phyloP scores from a whole-genome alignment of 2,888 invertebrate species.

The Siphonodentalium dalli region DNA sequence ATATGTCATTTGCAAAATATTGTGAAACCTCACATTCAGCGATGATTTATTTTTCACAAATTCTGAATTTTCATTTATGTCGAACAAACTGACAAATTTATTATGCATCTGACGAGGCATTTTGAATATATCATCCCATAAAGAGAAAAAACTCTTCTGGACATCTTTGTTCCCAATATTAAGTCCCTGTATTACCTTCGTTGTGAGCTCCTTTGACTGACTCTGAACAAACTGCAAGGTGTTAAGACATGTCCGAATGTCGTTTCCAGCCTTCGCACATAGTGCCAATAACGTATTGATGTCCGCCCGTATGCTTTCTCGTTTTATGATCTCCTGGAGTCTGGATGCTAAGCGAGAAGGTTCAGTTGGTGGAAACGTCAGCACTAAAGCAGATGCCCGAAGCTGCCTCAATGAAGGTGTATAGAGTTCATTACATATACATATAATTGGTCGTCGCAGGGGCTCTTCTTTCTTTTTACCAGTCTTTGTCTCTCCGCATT shows the following conservation, averaged over 20 bases:
- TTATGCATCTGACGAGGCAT: conserved; percentile 62
- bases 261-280: conserved; percentile 84
- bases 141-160: conserved; percentile 81
- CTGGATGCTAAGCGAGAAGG: conserved; percentile 70
- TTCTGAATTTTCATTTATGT: conserved; percentile 37
- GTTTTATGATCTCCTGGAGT: conserved; percentile 68
- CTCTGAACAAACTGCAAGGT: conserved; percentile 71
- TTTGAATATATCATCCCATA: conserved; percentile 84
- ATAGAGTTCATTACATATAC: conserved; percentile 92
- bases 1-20: conserved; percentile 73
- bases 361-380: conserved; percentile 70
- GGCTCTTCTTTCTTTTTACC: conserved; percentile 55
- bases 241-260: conserved; percentile 90
- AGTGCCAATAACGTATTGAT: conserved; percentile 77
- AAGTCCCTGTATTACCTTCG: conserved; percentile 70
- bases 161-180: conserved; percentile 87
- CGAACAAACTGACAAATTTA: conserved; percentile 47
- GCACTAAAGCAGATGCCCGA: conserved; percentile 78
- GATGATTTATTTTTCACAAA: conserved; percentile 38
- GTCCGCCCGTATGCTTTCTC: conserved; percentile 76
- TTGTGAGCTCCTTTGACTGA: conserved; percentile 53
- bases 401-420: conserved; percentile 81
- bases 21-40: conserved; percentile 64
- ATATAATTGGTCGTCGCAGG: conserved; percentile 88
- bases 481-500: too few species aligned